A percentile compares a stretch with the other conserved stretches of the same genome.
Evolutionary conservation across 2,888 invertebrate genomes (phyloP).

Genomic region (Biston betularia): DNA sequence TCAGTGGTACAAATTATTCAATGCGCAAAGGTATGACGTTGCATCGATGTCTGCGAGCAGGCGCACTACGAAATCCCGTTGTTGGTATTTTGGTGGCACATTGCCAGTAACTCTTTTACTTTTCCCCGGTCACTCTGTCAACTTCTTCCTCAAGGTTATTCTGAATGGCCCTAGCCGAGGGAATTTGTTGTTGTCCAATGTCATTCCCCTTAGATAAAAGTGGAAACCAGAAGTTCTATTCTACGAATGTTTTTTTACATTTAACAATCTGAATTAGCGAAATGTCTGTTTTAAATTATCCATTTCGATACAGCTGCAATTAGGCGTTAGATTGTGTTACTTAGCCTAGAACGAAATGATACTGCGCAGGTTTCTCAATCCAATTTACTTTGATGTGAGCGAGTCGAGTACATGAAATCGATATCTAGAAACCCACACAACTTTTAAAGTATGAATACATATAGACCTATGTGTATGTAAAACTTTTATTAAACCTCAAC

Average conservation of each 20-base stretch:
- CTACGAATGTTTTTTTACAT: background rate
- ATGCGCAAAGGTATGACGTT: slow-evolving; percentile 40
- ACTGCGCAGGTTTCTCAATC: slow-evolving; percentile 6
- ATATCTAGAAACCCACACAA: slow-evolving; percentile 12
- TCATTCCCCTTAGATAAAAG: slow-evolving; percentile 60
- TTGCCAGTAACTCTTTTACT: slow-evolving; percentile 69
- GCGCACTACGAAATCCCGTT: slow-evolving; percentile 33
- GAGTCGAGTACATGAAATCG: slow-evolving; percentile 18
- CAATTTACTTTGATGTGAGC: slow-evolving; percentile 1
- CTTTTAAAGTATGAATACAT: background rate
- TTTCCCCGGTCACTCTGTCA: slow-evolving; percentile 73
- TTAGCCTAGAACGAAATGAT: slow-evolving; percentile 2
- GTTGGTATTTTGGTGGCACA: slow-evolving; percentile 59
- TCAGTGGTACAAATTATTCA: slow-evolving; percentile 35
- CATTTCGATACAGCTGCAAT: background rate
- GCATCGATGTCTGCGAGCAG: slow-evolving; percentile 40
- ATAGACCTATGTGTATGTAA: slow-evolving; percentile 2
- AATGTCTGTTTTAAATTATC: background rate
- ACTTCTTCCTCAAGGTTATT: slow-evolving; percentile 72
- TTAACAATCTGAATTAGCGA: background rate
- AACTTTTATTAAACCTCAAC: slow-evolving; percentile 7
- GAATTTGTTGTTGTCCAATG: slow-evolving; percentile 59
- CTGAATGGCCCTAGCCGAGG: slow-evolving; percentile 56
- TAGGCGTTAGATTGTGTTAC: background rate
- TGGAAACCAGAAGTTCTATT: slow-evolving; percentile 19